Base-by-base conservation (phyloP, 2,888 invertebrate species). In the Leptodirus hochenwartii region DNA sequence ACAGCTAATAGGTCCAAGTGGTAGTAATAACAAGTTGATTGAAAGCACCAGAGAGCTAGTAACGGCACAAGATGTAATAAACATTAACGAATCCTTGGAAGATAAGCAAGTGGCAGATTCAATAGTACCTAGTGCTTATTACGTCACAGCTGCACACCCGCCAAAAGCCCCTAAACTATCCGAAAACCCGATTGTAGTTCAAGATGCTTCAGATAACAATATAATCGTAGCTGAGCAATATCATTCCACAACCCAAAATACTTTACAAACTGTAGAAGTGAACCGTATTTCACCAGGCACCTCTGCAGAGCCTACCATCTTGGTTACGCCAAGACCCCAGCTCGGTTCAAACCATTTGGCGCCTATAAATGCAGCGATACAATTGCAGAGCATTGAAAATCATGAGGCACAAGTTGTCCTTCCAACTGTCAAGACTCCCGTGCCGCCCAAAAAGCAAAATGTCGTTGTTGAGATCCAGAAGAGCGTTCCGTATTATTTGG, bases 81-180 rank as follows among this genome's bases (percentile, higher is more conserved):
- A 61, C 43, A 73, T 75, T 1, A 75, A 75, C 43, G 50, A 33
- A n/a, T n/a, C n/a, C n/a, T n/a, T n/a, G n/a, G n/a, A n/a, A n/a
- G n/a, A n/a, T n/a, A n/a, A n/a, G n/a, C n/a, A n/a, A n/a, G n/a
- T n/a, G n/a, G n/a, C n/a, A n/a, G n/a, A n/a, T n/a, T n/a, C n/a
- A n/a, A n/a, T n/a, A n/a, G n/a, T n/a, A n/a, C n/a, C n/a, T n/a
- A n/a, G n/a, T n/a, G n/a, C n/a, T n/a, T n/a, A n/a, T n/a, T n/a
- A n/a, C n/a, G n/a, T n/a, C n/a, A n/a, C n/a, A n/a, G n/a, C n/a
- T n/a, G n/a, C n/a, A n/a, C n/a, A n/a, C n/a, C n/a, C n/a, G n/a
- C n/a, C 29, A n/a, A 15, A 28, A 28, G 12, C 27, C 17, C 25
- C 25, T 13, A 17, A 30, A 35, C 40, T 53, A 9, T 34, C 43